Conservation (phyloP, 1,140 invertebrate genomes). For the Macrotrachela quadricornifera region DNA sequence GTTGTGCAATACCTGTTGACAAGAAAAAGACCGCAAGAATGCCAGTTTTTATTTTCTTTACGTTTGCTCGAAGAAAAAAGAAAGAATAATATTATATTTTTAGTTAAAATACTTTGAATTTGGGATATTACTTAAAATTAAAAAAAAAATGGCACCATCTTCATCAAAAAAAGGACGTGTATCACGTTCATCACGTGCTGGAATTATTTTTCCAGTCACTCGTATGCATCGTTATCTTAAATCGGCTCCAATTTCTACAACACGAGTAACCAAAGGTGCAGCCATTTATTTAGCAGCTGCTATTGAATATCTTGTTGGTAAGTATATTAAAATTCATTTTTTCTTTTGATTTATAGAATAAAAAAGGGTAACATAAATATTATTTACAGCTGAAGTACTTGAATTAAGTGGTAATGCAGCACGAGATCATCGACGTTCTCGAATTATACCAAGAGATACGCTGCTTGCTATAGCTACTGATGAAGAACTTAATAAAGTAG, state of each 20-base stretch:
- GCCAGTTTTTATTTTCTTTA: no score
- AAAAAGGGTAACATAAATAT: neutral
- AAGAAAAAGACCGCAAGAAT: no score
- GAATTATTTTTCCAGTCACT: constrained; percentile 44
- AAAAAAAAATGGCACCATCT: neutral
- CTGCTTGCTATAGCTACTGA: constrained; percentile 62
- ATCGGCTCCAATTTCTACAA: constrained; percentile 14
- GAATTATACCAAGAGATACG: constrained; percentile 58
- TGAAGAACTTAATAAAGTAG: constrained; percentile 45
- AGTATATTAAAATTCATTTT: neutral
- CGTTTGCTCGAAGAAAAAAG: no score
- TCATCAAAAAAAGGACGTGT: neutral
- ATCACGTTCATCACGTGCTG: constrained; percentile 14
- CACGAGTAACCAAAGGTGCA: neutral
- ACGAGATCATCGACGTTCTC: constrained; percentile 34
- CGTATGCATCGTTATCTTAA: constrained; percentile 35
- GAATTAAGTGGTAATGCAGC: constrained; percentile 41
- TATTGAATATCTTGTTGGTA: constrained; percentile 8
- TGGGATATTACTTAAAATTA: no score
- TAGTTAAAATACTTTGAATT: no score
- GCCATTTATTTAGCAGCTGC: constrained; percentile 2
- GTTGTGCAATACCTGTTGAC: no score
- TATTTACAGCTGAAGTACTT: constrained; percentile 42
- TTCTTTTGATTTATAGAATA: no score
- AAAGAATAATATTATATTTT: no score